Evolutionary conservation across 2,113 vertebrate species (phyloP).

Genomic region (Pelvicachromis taeniatus): DNA sequence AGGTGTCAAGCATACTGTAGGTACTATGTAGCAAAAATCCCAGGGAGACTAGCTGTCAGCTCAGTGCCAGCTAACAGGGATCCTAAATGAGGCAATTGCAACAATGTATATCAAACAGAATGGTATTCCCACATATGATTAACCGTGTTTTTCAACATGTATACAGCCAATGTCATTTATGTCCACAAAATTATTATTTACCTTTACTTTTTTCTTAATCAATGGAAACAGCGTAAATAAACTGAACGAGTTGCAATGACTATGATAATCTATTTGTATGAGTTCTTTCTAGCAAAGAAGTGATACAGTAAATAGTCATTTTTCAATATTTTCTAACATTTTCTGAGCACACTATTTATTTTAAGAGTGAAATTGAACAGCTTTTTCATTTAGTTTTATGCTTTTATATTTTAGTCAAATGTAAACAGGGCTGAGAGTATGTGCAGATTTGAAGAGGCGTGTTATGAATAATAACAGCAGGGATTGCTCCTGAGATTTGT

Average conservation of each 20-base stretch:
- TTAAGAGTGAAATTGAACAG: background rate
- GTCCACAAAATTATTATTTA: background rate
- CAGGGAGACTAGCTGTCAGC: background rate
- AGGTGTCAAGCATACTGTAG: constrained; percentile 33
- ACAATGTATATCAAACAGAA: background rate
- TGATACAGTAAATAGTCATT: background rate
- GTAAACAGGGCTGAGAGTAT: background rate
- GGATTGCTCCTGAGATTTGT: background rate
- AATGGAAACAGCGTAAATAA: background rate
- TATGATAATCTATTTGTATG: background rate
- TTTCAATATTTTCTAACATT: background rate
- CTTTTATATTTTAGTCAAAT: background rate
- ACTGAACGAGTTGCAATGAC: background rate
- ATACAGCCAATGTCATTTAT: background rate
- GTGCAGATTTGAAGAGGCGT: background rate
- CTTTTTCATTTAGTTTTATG: background rate
- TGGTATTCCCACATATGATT: background rate
- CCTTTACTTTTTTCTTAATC: background rate
- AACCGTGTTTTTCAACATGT: background rate
- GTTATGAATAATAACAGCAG: constrained; percentile 6
- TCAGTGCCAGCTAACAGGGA: constrained; percentile 8
- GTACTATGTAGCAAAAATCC: constrained; percentile 1
- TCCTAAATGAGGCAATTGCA: background rate
- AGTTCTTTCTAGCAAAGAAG: background rate
- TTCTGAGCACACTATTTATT: background rate